Percentiles rank a stretch among this genome's conserved stretches.
phyloP scores from a whole-genome alignment of 2,888 invertebrate species.

The Aspidiotus rigidus region DNA sequence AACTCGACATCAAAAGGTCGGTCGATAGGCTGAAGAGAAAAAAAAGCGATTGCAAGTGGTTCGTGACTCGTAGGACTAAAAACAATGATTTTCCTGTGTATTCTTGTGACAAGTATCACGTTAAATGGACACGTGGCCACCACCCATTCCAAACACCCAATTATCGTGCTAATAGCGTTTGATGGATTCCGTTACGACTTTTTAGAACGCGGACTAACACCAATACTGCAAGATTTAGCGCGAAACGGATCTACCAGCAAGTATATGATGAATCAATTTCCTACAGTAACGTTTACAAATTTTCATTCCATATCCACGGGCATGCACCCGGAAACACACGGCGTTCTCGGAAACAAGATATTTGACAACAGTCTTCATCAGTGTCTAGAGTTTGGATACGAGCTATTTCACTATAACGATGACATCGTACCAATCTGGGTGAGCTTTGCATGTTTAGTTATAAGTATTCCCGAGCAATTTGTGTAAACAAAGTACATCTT shows the following conservation, averaged over 20 bases:
- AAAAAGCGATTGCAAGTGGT: too few species aligned
- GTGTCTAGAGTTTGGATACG: slow-evolving; percentile 38
- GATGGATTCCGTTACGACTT: slow-evolving; percentile 54
- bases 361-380: slow-evolving; percentile 46
- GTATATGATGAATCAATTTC: slow-evolving; percentile 54
- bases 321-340: slow-evolving; percentile 57
- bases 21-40: too few species aligned
- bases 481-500: slow-evolving; percentile 37
- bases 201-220: slow-evolving; percentile 43
- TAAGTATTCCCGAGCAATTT: neutral
- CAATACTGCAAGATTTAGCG: slow-evolving; percentile 51
- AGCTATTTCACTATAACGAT: slow-evolving; percentile 51
- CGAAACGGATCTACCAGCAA: slow-evolving; percentile 49
- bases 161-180: slow-evolving; percentile 55
- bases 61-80: too few species aligned
- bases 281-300: slow-evolving; percentile 65
- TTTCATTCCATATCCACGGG: slow-evolving; percentile 64
- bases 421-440: slow-evolving; percentile 53
- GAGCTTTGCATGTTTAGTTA: slow-evolving; percentile 38
- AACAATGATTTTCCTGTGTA: too few species aligned
- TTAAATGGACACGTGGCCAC: neutral
- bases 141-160: slow-evolving; percentile 42
- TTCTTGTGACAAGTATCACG: neutral
- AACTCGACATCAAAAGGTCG: too few species aligned
- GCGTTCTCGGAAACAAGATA: slow-evolving; percentile 55